phyloP scores from a whole-genome alignment of 1,140 invertebrate genomes.

The Acromyrmex echinatior region DNA sequence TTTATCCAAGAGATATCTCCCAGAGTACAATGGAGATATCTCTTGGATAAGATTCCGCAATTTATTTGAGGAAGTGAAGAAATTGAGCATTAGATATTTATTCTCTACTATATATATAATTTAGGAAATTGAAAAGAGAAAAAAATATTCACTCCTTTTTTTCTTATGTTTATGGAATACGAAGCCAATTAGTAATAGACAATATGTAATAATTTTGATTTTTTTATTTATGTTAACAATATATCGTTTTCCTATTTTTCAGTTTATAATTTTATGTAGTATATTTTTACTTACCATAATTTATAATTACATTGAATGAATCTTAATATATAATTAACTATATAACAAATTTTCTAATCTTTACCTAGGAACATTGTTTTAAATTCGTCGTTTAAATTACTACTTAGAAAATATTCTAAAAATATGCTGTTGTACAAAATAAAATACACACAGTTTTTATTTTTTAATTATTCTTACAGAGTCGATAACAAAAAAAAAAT shows the following conservation, averaged over 20 bases:
- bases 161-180: not conserved
- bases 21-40: no score
- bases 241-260: not conserved
- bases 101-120: not conserved
- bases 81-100: not conserved
- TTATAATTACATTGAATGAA: not conserved
- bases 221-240: not conserved
- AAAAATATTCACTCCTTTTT: not conserved
- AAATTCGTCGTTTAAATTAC: not conserved
- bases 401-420: not conserved
- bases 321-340: not conserved
- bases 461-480: not conserved
- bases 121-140: not conserved
- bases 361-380: not conserved
- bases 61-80: no score
- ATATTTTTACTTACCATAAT: constrained; percentile 6
- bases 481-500: not conserved
- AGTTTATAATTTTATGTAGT: not conserved
- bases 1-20: no score
- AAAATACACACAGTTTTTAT: not conserved
- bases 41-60: no score
- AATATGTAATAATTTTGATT: not conserved
- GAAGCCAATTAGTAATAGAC: not conserved
- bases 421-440: not conserved
- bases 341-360: not conserved